Base-by-base conservation (phyloP, 2,797 vertebrate species). In the Muscicapa striata region DNA sequence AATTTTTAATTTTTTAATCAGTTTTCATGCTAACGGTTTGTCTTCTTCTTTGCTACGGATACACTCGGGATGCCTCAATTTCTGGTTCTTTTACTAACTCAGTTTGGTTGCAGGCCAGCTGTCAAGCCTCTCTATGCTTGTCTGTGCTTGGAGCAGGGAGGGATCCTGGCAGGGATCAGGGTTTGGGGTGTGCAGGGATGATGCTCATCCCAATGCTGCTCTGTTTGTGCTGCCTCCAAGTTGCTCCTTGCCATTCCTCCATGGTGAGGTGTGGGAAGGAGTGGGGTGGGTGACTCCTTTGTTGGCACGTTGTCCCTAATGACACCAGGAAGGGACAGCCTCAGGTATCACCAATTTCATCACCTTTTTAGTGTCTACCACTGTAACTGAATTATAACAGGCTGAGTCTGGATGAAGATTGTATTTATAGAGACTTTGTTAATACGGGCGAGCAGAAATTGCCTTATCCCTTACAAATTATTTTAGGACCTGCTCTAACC, bases 351-450 rank as follows among this genome's bases (percentile, higher is more conserved):
- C 5, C 70, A 9, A 54, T 72, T 72, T 30, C 13, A 54, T 69
- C n/a, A 40, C 16, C 73, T 79, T 45, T 27, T 10, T 84, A 59
- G 84, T 30, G 75, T 43, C 74, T 34, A 34, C 34, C 34, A 34
- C 34, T 34, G 34, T 34, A 86, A 76, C 57, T 41, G 87, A 63
- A 10, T 81, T 84, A 49, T 4, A 77, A 22, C 3, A 12, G 85
- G 70, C 32, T 23, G 80, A 32, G 49, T 55, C 41, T 76, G 77
- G 64, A 27, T 46, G 74, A 45, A 74, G 84, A 63, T 78, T 83
- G 38, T 78, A n/a, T 94, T 96, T 92, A 84, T 91, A 90, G 97
- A 96, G 96, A 93, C 95, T 97, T 96, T 74, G 95, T 96, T 97
- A 95, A 95, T 74, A 68, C 17, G 10, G 77, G 83, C 24, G 38